Percentiles rank a stretch among this genome's conserved stretches.
phyloP scores from a whole-genome alignment of 2,113 vertebrate genomes.

The Grus americana region DNA sequence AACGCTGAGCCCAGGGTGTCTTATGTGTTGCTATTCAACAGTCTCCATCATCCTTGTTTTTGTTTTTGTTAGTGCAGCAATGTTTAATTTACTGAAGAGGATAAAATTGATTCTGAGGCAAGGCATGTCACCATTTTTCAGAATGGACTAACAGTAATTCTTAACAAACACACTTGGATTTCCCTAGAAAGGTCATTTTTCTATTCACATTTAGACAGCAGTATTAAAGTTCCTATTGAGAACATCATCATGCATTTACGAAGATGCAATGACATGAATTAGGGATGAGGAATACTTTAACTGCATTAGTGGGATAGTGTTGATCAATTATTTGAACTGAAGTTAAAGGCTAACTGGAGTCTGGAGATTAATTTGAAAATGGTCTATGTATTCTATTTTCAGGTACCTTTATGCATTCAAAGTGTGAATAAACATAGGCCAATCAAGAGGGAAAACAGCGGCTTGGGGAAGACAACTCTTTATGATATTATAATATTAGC shows the following conservation, averaged over 20 bases:
- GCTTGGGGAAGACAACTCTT: neutral
- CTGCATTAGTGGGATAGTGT: neutral
- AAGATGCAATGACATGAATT: neutral
- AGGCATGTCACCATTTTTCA: neutral
- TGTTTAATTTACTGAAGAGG: neutral
- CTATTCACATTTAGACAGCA: neutral
- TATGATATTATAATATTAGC: neutral
- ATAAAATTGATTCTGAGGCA: neutral
- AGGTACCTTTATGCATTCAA: neutral
- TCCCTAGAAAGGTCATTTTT: neutral
- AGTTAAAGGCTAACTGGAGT: neutral
- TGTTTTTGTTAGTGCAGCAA: neutral
- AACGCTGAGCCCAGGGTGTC: neutral
- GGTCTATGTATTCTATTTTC: neutral
- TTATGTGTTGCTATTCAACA: neutral
- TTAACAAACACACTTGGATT: neutral
- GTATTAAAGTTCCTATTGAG: neutral
- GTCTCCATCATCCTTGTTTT: neutral
- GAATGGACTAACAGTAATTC: neutral
- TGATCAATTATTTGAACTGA: neutral
- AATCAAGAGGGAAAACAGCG: neutral
- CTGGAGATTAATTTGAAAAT: neutral
- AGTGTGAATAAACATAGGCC: neutral
- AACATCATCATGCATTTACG: neutral
- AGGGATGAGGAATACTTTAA: neutral